These are phyloP conservation scores for Chrysodeixis includens DNA, from an alignment of 2,888 invertebrate genomes.

Conservation along the genomic window DNA sequence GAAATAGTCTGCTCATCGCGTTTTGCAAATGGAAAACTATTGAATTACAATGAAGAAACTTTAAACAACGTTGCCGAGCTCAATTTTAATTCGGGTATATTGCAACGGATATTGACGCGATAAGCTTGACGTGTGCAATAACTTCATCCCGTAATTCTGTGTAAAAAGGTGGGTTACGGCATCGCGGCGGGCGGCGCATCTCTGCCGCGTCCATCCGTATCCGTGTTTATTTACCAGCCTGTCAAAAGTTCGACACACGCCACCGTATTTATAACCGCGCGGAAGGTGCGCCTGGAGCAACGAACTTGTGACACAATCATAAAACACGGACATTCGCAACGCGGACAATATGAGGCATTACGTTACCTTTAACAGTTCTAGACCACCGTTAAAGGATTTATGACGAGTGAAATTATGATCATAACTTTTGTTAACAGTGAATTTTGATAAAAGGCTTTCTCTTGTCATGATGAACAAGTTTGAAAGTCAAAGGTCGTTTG, in stretches of 20 bases:
- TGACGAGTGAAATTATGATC: constrained; percentile 49
- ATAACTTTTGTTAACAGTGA: constrained; percentile 9
- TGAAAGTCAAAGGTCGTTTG: constrained; percentile 34
- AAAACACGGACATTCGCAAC: constrained; percentile 60
- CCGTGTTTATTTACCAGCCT: constrained; percentile 83
- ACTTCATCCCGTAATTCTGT: constrained; percentile 6
- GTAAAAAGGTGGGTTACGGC: constrained; percentile 18
- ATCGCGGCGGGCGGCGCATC: constrained; percentile 39
- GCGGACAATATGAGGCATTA: constrained; percentile 69
- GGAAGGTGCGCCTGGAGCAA: constrained; percentile 86
- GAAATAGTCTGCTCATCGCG: neutral
- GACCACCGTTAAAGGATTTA: constrained; percentile 72
- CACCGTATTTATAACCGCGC: constrained; percentile 82
- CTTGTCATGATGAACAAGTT: constrained; percentile 16
- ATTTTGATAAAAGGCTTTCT: constrained; percentile 11
- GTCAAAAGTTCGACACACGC: constrained; percentile 86
- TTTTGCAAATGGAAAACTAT: neutral
- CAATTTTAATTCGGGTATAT: neutral
- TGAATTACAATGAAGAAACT: neutral
- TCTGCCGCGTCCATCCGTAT: constrained; percentile 66
- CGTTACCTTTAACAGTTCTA: constrained; percentile 52
- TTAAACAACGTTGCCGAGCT: too few species aligned
- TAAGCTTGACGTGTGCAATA: neutral
- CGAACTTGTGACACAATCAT: constrained; percentile 75
- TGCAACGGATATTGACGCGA: neutral